Percentiles rank a stretch among this genome's conserved stretches.
These are phyloP conservation scores for Bombus turneri DNA, from an alignment of 1,140 invertebrate genomes.

Conservation along the genomic window DNA sequence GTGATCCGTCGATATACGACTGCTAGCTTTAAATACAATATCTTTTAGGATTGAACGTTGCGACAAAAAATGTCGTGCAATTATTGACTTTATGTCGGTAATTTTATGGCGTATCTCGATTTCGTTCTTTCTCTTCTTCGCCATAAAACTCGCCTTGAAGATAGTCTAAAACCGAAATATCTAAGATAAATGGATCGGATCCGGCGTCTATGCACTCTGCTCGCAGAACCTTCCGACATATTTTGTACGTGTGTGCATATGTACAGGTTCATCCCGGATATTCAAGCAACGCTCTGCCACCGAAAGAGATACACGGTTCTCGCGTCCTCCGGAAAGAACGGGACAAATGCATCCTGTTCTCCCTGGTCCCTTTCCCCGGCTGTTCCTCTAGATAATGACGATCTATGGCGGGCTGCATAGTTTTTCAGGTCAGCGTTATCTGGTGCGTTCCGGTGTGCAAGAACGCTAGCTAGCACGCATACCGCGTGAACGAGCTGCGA, in stretches of 20 bases:
- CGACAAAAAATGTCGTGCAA: not conserved
- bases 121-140: too few relatives aligned
- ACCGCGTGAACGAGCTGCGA: not conserved
- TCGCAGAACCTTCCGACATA: not conserved
- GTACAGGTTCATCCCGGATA: conserved; percentile 5
- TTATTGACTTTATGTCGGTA: not conserved
- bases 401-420: conserved; percentile 54
- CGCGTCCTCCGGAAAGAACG: conserved; percentile 17
- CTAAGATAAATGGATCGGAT: not conserved
- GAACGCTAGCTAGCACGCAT: conserved; percentile 17
- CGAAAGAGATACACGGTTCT: conserved; percentile 34
- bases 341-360: conserved; percentile 31
- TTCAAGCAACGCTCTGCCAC: conserved; percentile 13
- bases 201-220: too few relatives aligned
- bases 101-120: not conserved
- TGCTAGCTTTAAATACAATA: not conserved
- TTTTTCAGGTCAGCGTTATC: conserved; percentile 42
- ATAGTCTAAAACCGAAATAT: not conserved
- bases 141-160: not conserved
- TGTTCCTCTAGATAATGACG: conserved; percentile 61
- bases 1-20: too few relatives aligned
- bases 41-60: not conserved
- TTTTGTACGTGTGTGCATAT: not conserved
- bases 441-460: not conserved
- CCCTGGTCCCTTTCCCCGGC: conserved; percentile 16